Conservation (phyloP, 2,797 vertebrate species). For the Enteromius mattozi region DNA sequence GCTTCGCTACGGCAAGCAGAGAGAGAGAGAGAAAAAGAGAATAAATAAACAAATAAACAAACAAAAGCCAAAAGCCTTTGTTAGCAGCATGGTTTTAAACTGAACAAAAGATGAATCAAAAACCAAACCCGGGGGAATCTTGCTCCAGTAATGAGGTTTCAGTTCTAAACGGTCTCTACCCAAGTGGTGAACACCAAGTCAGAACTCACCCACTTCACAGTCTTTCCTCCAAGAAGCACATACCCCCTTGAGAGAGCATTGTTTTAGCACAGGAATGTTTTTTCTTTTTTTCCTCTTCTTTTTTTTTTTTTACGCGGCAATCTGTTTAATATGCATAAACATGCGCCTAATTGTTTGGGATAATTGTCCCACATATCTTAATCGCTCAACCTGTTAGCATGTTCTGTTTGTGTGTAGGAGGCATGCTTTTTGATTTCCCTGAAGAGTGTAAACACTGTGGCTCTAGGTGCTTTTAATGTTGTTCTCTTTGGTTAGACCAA, state of each 20-base stretch:
- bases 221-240: not conserved
- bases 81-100: slow-evolving; percentile 25
- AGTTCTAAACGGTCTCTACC: not conserved
- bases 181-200: not conserved
- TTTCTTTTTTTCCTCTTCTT: not conserved
- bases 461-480: not conserved
- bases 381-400: slow-evolving; percentile 28
- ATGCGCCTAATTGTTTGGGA: slow-evolving; percentile 25
- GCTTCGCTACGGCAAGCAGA: slow-evolving; percentile 10
- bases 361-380: slow-evolving; percentile 19
- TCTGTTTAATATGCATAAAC: slow-evolving; percentile 39
- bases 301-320: not conserved
- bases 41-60: not conserved
- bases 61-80: slow-evolving; percentile 24
- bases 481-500: not conserved
- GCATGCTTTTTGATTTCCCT: slow-evolving; percentile 11
- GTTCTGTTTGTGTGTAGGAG: not conserved
- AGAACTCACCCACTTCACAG: not conserved
- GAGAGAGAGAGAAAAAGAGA: not conserved
- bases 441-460: not conserved
- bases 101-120: slow-evolving; percentile 27
- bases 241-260: not conserved
- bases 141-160: slow-evolving; percentile 39
- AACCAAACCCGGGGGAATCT: slow-evolving; percentile 2
- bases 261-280: not conserved